phyloP scores from a whole-genome alignment of 1,140 invertebrate genomes.

The Matsumurasca onukii region DNA sequence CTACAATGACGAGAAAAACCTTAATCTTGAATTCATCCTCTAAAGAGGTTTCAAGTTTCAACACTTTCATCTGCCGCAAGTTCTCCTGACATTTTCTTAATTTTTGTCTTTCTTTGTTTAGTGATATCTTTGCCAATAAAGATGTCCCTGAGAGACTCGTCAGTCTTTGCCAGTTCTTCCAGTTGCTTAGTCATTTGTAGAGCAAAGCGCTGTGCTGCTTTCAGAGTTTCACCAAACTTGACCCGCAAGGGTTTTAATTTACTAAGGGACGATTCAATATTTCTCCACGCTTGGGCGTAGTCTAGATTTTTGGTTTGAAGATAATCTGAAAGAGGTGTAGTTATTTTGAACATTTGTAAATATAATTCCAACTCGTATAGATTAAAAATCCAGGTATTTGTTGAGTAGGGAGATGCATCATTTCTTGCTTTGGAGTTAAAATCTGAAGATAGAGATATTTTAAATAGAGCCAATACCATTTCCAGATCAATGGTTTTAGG shows the following conservation, averaged over 20 bases:
- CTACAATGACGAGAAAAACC: background rate
- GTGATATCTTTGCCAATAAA: background rate
- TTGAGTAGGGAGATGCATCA: background rate
- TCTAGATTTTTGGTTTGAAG: conserved; percentile 15
- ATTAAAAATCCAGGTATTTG: conserved; percentile 1
- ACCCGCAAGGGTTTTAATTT: background rate
- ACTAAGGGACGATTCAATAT: background rate
- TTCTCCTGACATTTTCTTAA: background rate
- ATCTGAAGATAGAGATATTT: background rate
- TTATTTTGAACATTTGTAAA: background rate
- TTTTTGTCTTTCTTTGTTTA: background rate
- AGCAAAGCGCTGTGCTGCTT: background rate
- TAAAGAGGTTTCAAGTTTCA: background rate
- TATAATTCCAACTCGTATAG: background rate
- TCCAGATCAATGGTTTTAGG: background rate
- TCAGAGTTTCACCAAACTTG: background rate
- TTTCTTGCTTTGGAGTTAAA: conserved; percentile 2
- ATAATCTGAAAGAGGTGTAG: conserved; percentile 10
- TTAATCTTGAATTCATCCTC: background rate
- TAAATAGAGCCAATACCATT: background rate
- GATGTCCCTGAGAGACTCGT: background rate
- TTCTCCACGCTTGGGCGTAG: conserved; percentile 2
- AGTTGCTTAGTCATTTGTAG: background rate
- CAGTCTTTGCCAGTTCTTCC: background rate
- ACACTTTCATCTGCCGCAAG: background rate